Conservation (phyloP, 2,113 vertebrate genomes). For the Oryzias javanicus region DNA sequence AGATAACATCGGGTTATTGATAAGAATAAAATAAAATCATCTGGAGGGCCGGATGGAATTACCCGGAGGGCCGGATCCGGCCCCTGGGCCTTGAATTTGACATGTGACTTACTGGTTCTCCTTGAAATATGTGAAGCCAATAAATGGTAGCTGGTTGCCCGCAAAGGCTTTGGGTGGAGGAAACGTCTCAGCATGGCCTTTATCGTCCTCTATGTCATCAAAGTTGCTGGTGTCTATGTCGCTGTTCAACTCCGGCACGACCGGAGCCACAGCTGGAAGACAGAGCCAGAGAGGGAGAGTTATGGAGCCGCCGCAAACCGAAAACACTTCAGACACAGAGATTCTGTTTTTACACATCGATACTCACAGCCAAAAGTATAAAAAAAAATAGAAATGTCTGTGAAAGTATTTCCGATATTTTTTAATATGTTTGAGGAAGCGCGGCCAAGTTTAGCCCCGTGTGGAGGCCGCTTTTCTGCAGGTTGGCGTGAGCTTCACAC, state of each 20-base stretch:
- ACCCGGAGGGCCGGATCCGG: background rate
- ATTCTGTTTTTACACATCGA: background rate
- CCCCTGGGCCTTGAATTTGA: no score
- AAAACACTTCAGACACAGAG: constrained; percentile 1
- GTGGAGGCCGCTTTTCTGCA: constrained; percentile 29
- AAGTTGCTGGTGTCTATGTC: constrained; percentile 98
- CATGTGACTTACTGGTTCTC: constrained; percentile 87
- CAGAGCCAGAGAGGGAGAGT: constrained; percentile 36
- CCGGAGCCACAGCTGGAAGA: constrained; percentile 89
- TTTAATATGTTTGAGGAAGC: constrained; percentile 6
- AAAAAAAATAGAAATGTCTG: constrained; percentile 1
- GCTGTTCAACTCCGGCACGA: constrained; percentile 93
- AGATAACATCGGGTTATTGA: no score
- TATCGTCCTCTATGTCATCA: constrained; percentile 93
- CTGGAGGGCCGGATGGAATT: background rate
- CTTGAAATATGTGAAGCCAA: constrained; percentile 96
- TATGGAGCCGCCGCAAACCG: constrained; percentile 13
- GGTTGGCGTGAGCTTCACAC: constrained; percentile 50
- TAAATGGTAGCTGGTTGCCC: constrained; percentile 96
- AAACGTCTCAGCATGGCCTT: constrained; percentile 90
- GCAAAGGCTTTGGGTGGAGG: constrained; percentile 92
- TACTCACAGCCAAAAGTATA: background rate
- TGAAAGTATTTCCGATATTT: background rate
- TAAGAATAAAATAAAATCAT: constrained; percentile 22
- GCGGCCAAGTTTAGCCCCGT: constrained; percentile 28